Base-by-base conservation (phyloP, 2,888 invertebrate species). In the Andrena chrysosceles region DNA sequence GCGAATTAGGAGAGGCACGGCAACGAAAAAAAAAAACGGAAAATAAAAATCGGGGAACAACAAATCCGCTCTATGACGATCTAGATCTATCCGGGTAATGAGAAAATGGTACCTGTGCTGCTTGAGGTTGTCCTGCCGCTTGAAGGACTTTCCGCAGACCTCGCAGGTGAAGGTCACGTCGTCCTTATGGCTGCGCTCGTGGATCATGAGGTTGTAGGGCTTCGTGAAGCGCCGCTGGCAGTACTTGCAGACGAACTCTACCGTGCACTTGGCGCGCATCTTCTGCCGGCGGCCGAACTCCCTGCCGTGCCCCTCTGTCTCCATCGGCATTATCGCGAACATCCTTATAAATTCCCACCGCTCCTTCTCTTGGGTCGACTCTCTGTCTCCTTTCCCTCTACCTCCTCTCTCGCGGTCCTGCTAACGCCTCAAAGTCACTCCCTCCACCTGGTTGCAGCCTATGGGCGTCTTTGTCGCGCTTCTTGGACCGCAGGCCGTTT, bases 171-270 rank as follows among this genome's bases (percentile, higher is more conserved):
- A 99, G 13, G 99, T 99, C 82, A 99, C 95, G 94, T 99, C 99
- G 93, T 99, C 98, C 52, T 99, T 99, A 94, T 99, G 99, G 2
- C 99, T 99, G 91, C 99, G 96, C 94, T 99, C 99, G 94, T 99
- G 99, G 90, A 99, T 99, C 91, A 99, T 96, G 90, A 99, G 95
- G 94, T 99, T 99, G 95, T 99, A 99, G 67, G 98, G 98, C 94
- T 99, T 99, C 86, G 99, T 99, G 95, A 99, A 99, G 93, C 99
- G 98, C 52, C 99, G 96, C 93, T 98, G 97, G 95, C 99, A 99
- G 94, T 97, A 99, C 95, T 98, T 98, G 96, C 99, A 99, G 92
- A 99, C 99, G 95, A 99, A 99, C 94, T 99, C 96, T 90, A 93
- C 94, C 88, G 93, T 93, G 92, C 94, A 94, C 92, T 94, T 94